These are phyloP conservation scores for Protomyctophum bolini DNA, from an alignment of 2,113 vertebrate genomes.

Conservation along the genomic window DNA sequence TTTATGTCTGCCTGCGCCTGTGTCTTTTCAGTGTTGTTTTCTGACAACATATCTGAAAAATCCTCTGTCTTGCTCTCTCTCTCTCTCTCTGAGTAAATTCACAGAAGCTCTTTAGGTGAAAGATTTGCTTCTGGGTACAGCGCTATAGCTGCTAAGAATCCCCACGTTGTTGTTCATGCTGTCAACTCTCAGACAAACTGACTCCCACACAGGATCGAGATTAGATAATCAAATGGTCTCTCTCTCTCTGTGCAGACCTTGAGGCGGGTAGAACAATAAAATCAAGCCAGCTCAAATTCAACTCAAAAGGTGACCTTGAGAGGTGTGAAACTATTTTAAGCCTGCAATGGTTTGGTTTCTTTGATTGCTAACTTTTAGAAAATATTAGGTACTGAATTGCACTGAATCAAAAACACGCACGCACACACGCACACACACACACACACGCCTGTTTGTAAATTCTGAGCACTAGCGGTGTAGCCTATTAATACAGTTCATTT, in stretches of 20 bases:
- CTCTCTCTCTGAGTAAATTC: no score
- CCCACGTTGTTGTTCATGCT: constrained; percentile 13
- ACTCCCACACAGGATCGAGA: constrained; percentile 22
- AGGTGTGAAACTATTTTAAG: constrained; percentile 25
- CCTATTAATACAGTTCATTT: constrained; percentile 57
- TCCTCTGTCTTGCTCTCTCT: no score
- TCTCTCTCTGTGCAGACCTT: not conserved
- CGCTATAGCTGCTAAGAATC: constrained; percentile 24
- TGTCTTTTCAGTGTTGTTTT: no score
- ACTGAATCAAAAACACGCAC: no score
- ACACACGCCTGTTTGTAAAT: not conserved
- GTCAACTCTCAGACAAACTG: constrained; percentile 5
- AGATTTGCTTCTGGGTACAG: constrained; percentile 15
- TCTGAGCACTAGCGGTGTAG: constrained; percentile 32
- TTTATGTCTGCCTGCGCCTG: no score
- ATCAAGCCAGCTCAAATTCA: constrained; percentile 7
- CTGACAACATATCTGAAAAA: no score
- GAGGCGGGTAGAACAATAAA: constrained; percentile 3
- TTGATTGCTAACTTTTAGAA: constrained; percentile 36
- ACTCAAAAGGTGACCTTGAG: constrained; percentile 12
- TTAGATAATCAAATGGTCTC: constrained; percentile 23
- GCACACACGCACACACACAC: no score
- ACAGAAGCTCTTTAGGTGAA: constrained; percentile 32
- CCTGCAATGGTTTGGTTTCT: constrained; percentile 10
- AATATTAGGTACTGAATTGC: constrained; percentile 13